These are phyloP conservation scores for Toxostoma redivivum DNA, from an alignment of 2,113 vertebrate genomes.

Conservation along the genomic window DNA sequence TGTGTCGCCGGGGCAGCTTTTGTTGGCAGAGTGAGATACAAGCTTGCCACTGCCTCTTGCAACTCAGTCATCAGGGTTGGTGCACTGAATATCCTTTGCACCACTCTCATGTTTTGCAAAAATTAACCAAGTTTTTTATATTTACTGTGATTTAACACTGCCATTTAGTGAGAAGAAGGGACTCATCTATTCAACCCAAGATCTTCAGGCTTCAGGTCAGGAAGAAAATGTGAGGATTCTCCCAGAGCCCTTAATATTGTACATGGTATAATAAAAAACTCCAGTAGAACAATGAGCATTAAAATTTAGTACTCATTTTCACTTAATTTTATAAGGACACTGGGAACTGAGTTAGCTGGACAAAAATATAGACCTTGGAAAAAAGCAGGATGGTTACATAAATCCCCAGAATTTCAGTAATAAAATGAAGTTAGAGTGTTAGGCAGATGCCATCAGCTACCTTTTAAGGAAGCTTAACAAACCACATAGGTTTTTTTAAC, in stretches of 20 bases:
- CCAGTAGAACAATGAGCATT: background rate
- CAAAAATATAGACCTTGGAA: background rate
- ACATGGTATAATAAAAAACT: background rate
- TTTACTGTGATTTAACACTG: background rate
- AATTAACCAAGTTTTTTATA: background rate
- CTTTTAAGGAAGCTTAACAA: background rate
- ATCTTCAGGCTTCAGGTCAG: background rate
- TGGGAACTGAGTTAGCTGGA: background rate
- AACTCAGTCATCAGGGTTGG: background rate
- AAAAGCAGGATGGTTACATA: background rate
- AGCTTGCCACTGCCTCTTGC: background rate
- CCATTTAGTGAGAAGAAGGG: background rate
- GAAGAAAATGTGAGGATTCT: background rate
- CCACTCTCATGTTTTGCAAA: background rate
- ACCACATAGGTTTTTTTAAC: background rate
- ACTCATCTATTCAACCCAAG: background rate
- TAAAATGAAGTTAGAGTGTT: background rate
- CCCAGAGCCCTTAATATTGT: background rate
- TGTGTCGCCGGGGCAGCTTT: background rate
- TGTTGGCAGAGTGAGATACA: background rate
- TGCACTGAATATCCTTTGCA: background rate
- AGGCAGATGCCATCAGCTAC: background rate
- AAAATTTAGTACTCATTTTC: background rate
- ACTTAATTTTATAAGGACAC: background rate
- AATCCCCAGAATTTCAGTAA: background rate